Evolutionary conservation across 2,888 invertebrate genomes (phyloP), one percentile per base, ranked within the genome.

Genomic region (Amblyjoppa fuscipennis): DNA sequence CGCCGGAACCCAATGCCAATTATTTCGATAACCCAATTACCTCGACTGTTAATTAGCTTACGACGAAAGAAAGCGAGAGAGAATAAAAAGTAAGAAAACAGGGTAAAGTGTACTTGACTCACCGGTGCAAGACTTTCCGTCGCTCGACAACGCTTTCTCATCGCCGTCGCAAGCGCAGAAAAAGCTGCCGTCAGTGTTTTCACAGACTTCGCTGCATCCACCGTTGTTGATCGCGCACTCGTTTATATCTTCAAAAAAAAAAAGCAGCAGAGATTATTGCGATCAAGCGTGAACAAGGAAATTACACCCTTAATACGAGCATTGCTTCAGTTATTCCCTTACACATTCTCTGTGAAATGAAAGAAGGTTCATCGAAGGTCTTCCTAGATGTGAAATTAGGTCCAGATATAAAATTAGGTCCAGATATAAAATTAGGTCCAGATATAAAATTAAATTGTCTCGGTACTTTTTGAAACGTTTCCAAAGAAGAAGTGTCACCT

Each of bases 121-220:
- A 93, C 94, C 93, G 81, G 91, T 88, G 85, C 94, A 94, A 68
- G 92, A 91, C 88, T 90, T 93, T 73, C 92, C 92, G 83, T 94
- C 93, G 16, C 91, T 80, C 25, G 93, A 91, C 87, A 94, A 86
- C 28, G 91, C 90, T 88, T 91, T 91, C 85, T 94, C 94, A 85
- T 94, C 94, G 41, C 94, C 94, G 64, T 93, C 91, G 90, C 96
- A 96, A 16, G 94, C 93, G 87, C 96, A 96, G 85, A 94, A 94
- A 86, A 93, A 94, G 81, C 95, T 94, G 6, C 96, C 96, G 45
- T 95, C 95, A 4, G 95, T 94, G 84, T 96, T 95, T 85, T 95
- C 94, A 91, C 96, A 96, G 61, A 95, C 94, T 85, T 95, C 95
- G 0, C 94, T 94, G 85, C 97, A 96, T 45, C 95, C 96, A 41